Evolutionary conservation across 2,797 vertebrate species (phyloP).

Genomic region (Pristis pectinata): DNA sequence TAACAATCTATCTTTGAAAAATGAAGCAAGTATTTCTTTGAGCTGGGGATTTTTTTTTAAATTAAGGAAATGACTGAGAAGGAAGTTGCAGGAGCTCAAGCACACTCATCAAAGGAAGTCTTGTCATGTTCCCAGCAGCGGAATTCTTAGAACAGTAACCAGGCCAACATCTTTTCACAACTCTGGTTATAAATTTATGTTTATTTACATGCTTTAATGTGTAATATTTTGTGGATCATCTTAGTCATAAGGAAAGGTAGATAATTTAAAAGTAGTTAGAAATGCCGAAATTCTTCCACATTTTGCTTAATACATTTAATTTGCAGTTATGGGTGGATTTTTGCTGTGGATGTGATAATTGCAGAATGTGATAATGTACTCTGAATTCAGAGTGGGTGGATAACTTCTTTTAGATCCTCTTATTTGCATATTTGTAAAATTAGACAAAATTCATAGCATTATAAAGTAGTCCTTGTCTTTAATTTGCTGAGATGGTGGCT

Average conservation of each 20-base stretch:
- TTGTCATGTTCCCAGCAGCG: conserved; percentile 42
- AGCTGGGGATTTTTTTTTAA: conserved; percentile 49
- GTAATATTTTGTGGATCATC: neutral
- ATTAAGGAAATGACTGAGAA: conserved; percentile 59
- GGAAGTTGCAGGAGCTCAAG: conserved; percentile 53
- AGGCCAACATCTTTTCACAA: conserved; percentile 32
- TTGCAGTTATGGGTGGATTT: neutral
- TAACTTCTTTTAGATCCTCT: neutral
- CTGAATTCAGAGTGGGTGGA: neutral
- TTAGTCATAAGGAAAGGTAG: too few relatives aligned
- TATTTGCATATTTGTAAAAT: neutral
- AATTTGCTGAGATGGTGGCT: neutral
- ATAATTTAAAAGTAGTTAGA: neutral
- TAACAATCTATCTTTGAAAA: conserved; percentile 45
- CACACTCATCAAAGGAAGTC: conserved; percentile 52
- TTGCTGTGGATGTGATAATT: neutral
- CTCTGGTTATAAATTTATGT: neutral
- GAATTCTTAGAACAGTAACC: conserved; percentile 24
- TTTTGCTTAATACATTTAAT: neutral
- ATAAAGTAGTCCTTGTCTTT: neutral
- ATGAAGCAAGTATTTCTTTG: conserved; percentile 49
- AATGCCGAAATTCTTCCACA: conserved; percentile 4
- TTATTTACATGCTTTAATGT: neutral
- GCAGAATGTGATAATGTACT: neutral
- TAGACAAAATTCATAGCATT: neutral